Evolutionary conservation across 2,113 vertebrate genomes (phyloP), one percentile per base, ranked within the genome.

Genomic region (Mormyrus lacerda): DNA sequence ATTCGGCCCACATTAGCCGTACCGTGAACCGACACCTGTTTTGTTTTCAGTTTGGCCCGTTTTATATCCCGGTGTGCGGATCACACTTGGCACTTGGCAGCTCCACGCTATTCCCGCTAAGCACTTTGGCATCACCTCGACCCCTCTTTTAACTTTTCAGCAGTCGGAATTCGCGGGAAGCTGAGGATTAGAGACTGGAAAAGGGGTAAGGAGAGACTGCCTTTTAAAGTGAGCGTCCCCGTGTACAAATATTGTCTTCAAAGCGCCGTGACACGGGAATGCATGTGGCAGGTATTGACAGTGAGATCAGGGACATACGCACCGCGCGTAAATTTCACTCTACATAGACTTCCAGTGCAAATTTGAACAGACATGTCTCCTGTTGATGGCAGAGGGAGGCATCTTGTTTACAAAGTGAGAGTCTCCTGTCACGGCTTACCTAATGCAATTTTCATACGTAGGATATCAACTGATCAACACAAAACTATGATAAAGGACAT

Each of bases 201-300:
- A 84, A 47, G 39, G 19, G 44, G 82, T n/a, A 24, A 47, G 82
- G 39, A 47, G 82, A 84, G 31, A 39, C 73, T 39, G 73, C 17
- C 73, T 79, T 84, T 84, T 84, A 84, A 84, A 44, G 44, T 45
- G 39, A 21, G 44, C 39, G 39, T 47, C 82, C 35, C 44, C 42
- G 10, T 47, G 82, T 84, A 84, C 82, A 84, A 44, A 44, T 47
- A 47, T 84, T 47, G 39, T 84, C 42, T 84, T 84, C 21, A 47
- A 84, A 84, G 39, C 42, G 39, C 42, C 82, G 21, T 27, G 8
- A 84, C 42, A 47, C 42, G 8, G 8, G 19, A 84, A n/a, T 44
- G 44, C 82, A 84, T 84, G 82, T 84, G 82, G 82, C 82, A 84
- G 82, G 82, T 84, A 47, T 84, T 84, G 44, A 84, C 82, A 47